Conservation (phyloP, 2,113 vertebrate genomes). For the Mesocricetus auratus region DNA sequence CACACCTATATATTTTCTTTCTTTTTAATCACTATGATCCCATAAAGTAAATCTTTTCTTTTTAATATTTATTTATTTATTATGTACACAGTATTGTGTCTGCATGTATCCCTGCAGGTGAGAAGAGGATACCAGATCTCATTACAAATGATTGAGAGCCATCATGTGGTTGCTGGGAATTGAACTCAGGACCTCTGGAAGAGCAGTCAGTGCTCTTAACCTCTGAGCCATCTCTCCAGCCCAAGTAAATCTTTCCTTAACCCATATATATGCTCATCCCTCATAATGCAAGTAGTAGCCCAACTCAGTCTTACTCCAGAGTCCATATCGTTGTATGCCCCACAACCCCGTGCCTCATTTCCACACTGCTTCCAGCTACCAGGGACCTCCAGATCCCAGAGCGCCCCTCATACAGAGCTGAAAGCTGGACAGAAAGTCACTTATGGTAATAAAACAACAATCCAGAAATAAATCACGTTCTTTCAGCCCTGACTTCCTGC, state of each 20-base stretch:
- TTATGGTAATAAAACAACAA: slow-evolving; percentile 30
- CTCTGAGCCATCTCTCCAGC: too few relatives aligned
- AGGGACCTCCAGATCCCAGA: neutral
- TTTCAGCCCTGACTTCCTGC: neutral
- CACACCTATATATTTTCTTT: neutral
- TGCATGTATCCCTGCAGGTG: too few relatives aligned
- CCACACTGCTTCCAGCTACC: neutral
- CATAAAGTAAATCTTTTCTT: neutral
- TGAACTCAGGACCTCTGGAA: too few relatives aligned
- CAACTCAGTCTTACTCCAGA: neutral
- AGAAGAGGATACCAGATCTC: too few relatives aligned
- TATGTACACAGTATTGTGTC: too few relatives aligned
- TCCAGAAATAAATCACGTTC: neutral
- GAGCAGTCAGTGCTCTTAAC: too few relatives aligned
- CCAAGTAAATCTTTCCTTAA: too few relatives aligned
- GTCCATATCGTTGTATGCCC: neutral
- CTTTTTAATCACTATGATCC: neutral
- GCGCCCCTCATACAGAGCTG: neutral
- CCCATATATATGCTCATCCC: too few relatives aligned
- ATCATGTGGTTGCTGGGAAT: too few relatives aligned
- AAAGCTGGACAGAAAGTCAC: neutral
- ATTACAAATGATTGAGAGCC: too few relatives aligned
- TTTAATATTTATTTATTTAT: too few relatives aligned
- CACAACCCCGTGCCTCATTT: neutral
- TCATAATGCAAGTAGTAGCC: neutral